A percentile compares a stretch with the other conserved stretches of the same genome.
Evolutionary conservation across 2,888 invertebrate genomes (phyloP).

Genomic region (Synanthedon tipuliformis): DNA sequence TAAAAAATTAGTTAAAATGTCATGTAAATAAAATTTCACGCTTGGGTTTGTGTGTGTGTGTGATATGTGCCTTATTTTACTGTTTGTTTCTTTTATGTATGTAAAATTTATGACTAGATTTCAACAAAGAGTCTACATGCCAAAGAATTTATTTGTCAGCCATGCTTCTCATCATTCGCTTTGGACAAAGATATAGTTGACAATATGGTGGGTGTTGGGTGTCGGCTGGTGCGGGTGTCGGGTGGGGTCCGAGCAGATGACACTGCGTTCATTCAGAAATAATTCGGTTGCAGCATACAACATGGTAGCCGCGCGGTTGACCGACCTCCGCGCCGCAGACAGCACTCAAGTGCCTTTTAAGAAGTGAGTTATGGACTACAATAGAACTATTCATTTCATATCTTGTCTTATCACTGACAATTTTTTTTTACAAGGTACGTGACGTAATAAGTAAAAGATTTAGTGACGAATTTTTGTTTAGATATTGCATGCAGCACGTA

Average conservation of each 20-base stretch:
- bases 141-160: too few species aligned
- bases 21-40: too few species aligned
- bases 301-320: conserved; percentile 97
- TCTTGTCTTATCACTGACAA: neutral
- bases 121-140: too few species aligned
- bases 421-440: too few species aligned
- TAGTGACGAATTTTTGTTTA: too few species aligned
- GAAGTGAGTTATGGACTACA: conserved; percentile 81
- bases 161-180: neutral
- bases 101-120: too few species aligned
- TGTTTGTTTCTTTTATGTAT: too few species aligned
- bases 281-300: conserved; percentile 93
- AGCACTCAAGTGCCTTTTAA: conserved; percentile 98
- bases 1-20: too few species aligned
- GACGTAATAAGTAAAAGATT: too few species aligned
- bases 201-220: conserved; percentile 59
- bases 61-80: too few species aligned
- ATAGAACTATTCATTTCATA: neutral
- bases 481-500: too few species aligned
- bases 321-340: conserved; percentile 92
- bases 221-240: conserved; percentile 20
- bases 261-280: conserved; percentile 73
- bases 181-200: conserved; percentile 26
- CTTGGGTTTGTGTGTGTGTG: too few species aligned
- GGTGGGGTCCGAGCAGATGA: conserved; percentile 22